phyloP scores from a whole-genome alignment of 2,113 vertebrate species.

The Sclerurus mexicanus region DNA sequence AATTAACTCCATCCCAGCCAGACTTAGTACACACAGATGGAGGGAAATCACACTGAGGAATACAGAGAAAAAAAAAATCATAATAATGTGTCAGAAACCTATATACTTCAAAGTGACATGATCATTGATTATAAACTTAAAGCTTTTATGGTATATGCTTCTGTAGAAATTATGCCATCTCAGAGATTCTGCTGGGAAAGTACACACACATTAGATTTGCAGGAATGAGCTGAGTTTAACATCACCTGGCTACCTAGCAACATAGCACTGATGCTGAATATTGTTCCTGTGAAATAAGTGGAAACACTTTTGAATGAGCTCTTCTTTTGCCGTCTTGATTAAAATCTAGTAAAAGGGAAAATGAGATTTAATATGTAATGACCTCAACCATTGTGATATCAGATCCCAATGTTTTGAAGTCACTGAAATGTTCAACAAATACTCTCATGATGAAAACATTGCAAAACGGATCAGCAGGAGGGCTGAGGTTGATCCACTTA shows the following conservation, averaged over 20 bases:
- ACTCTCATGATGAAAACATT: neutral
- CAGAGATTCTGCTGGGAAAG: neutral
- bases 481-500: neutral
- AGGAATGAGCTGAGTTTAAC: slow-evolving; percentile 8
- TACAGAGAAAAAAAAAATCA: neutral
- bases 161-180: neutral
- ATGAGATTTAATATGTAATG: neutral
- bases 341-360: neutral
- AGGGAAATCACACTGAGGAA: neutral
- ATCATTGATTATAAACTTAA: neutral
- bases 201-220: neutral
- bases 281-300: neutral
- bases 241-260: slow-evolving; percentile 40
- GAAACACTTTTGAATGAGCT: neutral
- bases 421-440: neutral
- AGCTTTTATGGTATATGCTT: neutral
- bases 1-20: neutral
- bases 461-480: neutral
- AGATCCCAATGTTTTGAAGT: neutral
- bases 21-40: neutral
- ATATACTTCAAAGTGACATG: neutral
- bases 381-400: neutral
- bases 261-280: neutral
- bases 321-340: neutral
- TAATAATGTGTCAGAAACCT: neutral